Base-by-base conservation (phyloP, 2,113 vertebrate genomes). In the Ovibos moschatus region DNA sequence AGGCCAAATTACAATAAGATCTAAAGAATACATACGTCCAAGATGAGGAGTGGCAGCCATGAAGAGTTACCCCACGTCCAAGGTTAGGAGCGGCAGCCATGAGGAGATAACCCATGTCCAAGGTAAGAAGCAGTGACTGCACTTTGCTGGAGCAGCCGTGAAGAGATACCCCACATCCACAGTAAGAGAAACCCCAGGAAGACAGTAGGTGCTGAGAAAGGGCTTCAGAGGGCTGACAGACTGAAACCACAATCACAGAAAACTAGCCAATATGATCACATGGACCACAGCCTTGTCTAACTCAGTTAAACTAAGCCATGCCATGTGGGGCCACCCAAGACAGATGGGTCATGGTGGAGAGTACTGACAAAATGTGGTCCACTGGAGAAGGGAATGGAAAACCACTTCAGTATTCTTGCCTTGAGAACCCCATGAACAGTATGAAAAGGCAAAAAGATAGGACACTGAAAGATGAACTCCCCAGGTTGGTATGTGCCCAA, bases 1-100 rank as follows among this genome's bases (percentile, higher is more conserved):
- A 74, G 55, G 57, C n/a, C 28, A 87, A 53, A 88, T 82, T 67
- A 84, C 50, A 83, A 23, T 17, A 60, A 14, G 83, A 82, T 86
- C 13, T 53, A 71, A 71, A 36, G n/a, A 36, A 71, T 36, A 71
- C 64, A 23, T 12, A 71, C 0, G 0, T 71, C 64, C 4, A 36
- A 71, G n/a, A 36, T 36, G 19, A 71, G 64, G n/a, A 67, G 33
- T 0, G 0, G 64, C 0, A 0, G 64, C 64, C 17, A 21, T 71
- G 64, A 71, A 21, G 17, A 36, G 64, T 4, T 36, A 71, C 17
- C n/a, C 64, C 64, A 71, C 5, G 2, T 71, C 2, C n/a, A 71
- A 71, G 9, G n/a, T 36, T 17, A 36, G 64, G 4, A 67, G 4
- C 4, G 2, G 64, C 64, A 21, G n/a, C 64, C 64, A 17, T 67